phyloP scores from a whole-genome alignment of 2,113 vertebrate genomes.

The Chionodraco myersi region DNA sequence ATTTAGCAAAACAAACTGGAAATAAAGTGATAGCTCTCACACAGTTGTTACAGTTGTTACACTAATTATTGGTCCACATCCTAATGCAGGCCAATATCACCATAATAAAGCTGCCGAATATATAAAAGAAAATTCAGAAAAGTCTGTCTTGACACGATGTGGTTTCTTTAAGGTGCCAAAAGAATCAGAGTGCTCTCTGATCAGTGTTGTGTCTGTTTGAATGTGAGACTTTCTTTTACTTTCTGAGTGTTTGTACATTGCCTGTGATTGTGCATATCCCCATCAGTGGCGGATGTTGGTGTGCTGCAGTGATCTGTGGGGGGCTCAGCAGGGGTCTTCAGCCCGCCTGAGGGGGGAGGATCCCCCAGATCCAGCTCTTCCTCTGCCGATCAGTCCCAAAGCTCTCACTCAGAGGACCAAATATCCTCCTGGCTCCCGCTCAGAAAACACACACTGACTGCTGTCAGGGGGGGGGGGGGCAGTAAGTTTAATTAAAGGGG shows the following conservation, averaged over 20 bases:
- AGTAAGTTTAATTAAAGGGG: too few species aligned
- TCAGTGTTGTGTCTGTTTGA: conserved; percentile 3
- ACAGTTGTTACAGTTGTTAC: too few species aligned
- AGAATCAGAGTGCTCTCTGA: background rate
- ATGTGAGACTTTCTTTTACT: background rate
- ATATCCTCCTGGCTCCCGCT: conserved; percentile 8
- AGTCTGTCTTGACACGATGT: background rate
- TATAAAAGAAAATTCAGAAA: background rate
- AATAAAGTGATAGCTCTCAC: too few species aligned
- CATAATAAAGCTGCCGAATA: too few species aligned
- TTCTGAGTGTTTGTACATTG: background rate
- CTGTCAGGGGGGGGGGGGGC: too few species aligned
- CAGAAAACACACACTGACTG: too few species aligned
- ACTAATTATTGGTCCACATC: too few species aligned
- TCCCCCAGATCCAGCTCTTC: conserved; percentile 52
- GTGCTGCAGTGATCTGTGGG: conserved; percentile 23
- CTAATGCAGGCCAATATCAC: too few species aligned
- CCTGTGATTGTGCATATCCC: conserved; percentile 1
- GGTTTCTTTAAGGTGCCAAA: background rate
- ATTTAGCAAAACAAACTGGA: too few species aligned
- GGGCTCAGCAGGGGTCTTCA: conserved; percentile 62
- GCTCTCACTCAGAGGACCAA: conserved; percentile 44
- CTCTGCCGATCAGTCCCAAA: conserved; percentile 54
- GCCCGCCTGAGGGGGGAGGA: conserved; percentile 54
- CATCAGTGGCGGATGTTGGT: conserved; percentile 23